A percentile compares a stretch with the other conserved stretches of the same genome.
Evolutionary conservation across 2,888 invertebrate genomes (phyloP).

Genomic region (Carpatolechia fugitivella): DNA sequence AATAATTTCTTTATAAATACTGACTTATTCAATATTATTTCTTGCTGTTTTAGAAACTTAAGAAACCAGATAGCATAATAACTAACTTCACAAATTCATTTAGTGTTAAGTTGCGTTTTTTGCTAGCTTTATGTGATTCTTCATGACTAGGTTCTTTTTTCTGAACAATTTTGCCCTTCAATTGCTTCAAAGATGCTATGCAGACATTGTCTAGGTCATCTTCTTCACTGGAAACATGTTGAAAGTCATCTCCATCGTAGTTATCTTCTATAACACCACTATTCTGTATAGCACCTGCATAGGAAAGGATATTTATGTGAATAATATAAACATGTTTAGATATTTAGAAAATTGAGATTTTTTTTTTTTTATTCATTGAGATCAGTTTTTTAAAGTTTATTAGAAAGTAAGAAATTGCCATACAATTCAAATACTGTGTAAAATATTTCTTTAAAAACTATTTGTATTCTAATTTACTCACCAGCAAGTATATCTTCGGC

Average conservation of each 20-base stretch:
- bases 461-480: too few relatives aligned
- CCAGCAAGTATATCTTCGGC: slow-evolving; percentile 56
- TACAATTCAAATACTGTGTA: too few relatives aligned
- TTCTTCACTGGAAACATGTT: slow-evolving; percentile 33
- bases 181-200: slow-evolving; percentile 54
- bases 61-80: too few relatives aligned
- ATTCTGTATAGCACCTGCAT: slow-evolving; percentile 24
- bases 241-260: slow-evolving; percentile 26
- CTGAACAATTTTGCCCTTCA: slow-evolving; percentile 29
- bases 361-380: too few relatives aligned
- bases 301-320: not conserved
- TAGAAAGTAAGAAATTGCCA: not conserved
- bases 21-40: too few relatives aligned
- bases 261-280: slow-evolving; percentile 29
- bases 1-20: too few relatives aligned
- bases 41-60: too few relatives aligned
- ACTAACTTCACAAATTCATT: not conserved
- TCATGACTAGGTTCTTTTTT: not conserved
- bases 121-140: slow-evolving; percentile 27
- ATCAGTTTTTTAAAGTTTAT: too few relatives aligned
- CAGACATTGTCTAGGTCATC: slow-evolving; percentile 53
- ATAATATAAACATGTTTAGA: too few relatives aligned
- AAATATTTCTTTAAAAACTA: too few relatives aligned
- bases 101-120: slow-evolving; percentile 33
- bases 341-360: too few relatives aligned